Conservation (phyloP, 2,888 invertebrate genomes). For the Athalia rosae region DNA sequence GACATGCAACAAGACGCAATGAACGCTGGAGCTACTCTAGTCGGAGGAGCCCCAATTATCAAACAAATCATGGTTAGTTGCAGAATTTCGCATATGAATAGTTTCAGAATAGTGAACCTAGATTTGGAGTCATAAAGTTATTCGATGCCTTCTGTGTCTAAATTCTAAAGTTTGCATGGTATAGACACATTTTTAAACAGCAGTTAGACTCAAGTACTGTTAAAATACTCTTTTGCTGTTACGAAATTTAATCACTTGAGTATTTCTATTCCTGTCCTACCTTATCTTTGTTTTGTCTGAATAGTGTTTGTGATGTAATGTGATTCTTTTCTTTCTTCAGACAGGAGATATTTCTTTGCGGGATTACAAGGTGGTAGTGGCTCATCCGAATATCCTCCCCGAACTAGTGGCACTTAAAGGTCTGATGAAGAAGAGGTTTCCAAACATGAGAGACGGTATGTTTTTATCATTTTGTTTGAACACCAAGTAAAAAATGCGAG, state of each 20-base stretch:
- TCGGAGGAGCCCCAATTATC: slow-evolving; percentile 84
- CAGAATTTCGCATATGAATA: neutral
- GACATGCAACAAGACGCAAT: slow-evolving; percentile 78
- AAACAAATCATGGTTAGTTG: slow-evolving; percentile 81
- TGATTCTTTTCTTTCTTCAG: slow-evolving; percentile 68
- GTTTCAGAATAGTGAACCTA: neutral
- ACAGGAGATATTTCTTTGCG: slow-evolving; percentile 80
- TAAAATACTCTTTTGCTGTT: too few species aligned
- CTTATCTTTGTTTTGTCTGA: too few species aligned
- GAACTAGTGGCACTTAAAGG: slow-evolving; percentile 86
- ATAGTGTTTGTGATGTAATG: neutral
- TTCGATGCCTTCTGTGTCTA: too few species aligned
- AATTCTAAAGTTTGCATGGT: neutral
- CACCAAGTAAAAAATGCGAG: too few species aligned
- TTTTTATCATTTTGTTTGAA: slow-evolving; percentile 45
- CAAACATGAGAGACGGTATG: slow-evolving; percentile 74
- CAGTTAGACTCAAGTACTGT: slow-evolving; percentile 31
- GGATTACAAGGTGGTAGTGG: slow-evolving; percentile 85
- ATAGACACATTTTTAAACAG: slow-evolving; percentile 7
- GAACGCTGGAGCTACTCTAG: slow-evolving; percentile 83
- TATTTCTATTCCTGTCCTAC: too few species aligned
- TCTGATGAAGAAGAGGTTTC: slow-evolving; percentile 85
- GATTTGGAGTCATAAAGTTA: too few species aligned
- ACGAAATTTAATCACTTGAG: neutral
- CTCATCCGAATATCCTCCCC: slow-evolving; percentile 86